A percentile compares a stretch with the other conserved stretches of the same genome.
These are phyloP conservation scores for Halocaridina rubra DNA, from an alignment of 2,888 invertebrate genomes.

Conservation along the genomic window DNA sequence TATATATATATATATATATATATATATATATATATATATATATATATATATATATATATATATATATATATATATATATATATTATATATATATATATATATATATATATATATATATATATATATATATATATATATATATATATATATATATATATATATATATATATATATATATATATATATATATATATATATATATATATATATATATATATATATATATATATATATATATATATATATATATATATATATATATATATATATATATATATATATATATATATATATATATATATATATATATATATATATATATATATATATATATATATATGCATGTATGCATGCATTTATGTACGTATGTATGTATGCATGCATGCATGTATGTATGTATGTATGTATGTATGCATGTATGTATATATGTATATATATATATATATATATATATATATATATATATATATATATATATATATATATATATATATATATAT, in stretches of 20 bases:
- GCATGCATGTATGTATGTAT: neutral
- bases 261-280: neutral
- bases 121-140: neutral
- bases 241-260: neutral
- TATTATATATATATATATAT: neutral
- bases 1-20: neutral
- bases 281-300: neutral
- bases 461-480: neutral
- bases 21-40: neutral
- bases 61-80: neutral
- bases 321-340: neutral
- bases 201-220: neutral
- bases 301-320: neutral
- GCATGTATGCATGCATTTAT: neutral
- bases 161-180: neutral
- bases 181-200: neutral
- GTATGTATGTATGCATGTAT: neutral
- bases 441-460: neutral
- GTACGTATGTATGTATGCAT: neutral
- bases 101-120: neutral
- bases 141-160: neutral
- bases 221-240: neutral
- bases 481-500: neutral
- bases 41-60: neutral
- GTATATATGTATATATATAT: neutral